Evolutionary conservation across 2,797 vertebrate genomes (phyloP).

Genomic region (Gila robusta): DNA sequence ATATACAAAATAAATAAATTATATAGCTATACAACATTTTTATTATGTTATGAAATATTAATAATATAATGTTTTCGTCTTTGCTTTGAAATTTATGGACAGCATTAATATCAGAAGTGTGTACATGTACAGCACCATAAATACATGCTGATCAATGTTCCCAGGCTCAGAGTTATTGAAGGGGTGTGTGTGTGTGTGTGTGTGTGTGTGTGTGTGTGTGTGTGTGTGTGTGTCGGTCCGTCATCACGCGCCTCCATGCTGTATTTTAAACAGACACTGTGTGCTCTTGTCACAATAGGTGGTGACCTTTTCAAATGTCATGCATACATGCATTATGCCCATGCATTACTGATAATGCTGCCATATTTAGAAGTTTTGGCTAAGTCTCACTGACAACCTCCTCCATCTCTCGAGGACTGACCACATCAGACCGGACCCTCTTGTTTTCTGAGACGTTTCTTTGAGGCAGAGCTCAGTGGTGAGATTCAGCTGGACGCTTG

Average conservation of each 20-base stretch:
- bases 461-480: background rate
- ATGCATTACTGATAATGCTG: slow-evolving; percentile 17
- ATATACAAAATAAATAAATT: no score
- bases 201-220: no score
- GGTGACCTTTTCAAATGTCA: slow-evolving; percentile 39
- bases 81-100: background rate
- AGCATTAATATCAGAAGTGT: background rate
- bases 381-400: background rate
- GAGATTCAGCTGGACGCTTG: slow-evolving; percentile 71
- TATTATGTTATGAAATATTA: background rate
- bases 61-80: background rate
- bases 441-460: slow-evolving; percentile 8
- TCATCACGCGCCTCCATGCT: background rate
- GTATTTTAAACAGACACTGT: slow-evolving; percentile 21
- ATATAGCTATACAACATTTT: background rate
- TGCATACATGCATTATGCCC: background rate
- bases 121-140: background rate
- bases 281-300: slow-evolving; percentile 28
- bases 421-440: background rate
- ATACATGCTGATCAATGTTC: background rate
- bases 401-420: background rate
- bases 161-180: background rate
- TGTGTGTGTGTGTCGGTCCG: background rate
- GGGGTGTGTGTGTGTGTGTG: background rate
- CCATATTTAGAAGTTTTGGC: slow-evolving; percentile 2